These are phyloP conservation scores for Belgica antarctica DNA, from an alignment of 2,888 invertebrate genomes.

Conservation along the genomic window DNA sequence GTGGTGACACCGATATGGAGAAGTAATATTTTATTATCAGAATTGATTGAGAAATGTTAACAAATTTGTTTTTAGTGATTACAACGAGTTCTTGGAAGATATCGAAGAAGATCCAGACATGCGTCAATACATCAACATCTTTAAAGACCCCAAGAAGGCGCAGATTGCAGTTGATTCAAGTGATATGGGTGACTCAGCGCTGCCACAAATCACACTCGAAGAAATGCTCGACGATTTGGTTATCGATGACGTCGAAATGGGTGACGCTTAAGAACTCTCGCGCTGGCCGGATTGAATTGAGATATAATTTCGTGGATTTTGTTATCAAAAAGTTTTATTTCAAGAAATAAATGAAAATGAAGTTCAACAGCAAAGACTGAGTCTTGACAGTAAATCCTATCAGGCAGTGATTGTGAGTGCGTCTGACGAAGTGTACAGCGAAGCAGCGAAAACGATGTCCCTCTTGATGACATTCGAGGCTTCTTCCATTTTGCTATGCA, in stretches of 20 bases:
- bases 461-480: conserved; percentile 89
- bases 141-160: conserved; percentile 59
- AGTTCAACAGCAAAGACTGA: neutral
- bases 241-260: conserved; percentile 78
- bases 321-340: neutral
- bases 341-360: neutral
- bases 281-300: neutral
- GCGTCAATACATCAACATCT: conserved; percentile 92
- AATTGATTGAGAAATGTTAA: conserved; percentile 10
- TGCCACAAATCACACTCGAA: conserved; percentile 77
- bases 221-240: conserved; percentile 92
- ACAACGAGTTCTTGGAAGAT: conserved; percentile 94
- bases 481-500: conserved; percentile 93
- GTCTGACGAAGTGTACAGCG: conserved; percentile 74
- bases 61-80: conserved; percentile 66
- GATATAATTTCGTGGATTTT: neutral
- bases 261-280: conserved; percentile 51
- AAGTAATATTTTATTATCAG: conserved; percentile 56
- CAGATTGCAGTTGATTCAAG: conserved; percentile 59
- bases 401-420: conserved; percentile 27
- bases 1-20: conserved; percentile 58
- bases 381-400: neutral
- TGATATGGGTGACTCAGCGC: conserved; percentile 61
- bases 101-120: conserved; percentile 90
- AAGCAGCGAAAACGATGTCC: conserved; percentile 97